A percentile compares a stretch with the other conserved stretches of the same genome.
Conservation (phyloP, 2,888 invertebrate species). For the Yponomeuta malinellus region DNA sequence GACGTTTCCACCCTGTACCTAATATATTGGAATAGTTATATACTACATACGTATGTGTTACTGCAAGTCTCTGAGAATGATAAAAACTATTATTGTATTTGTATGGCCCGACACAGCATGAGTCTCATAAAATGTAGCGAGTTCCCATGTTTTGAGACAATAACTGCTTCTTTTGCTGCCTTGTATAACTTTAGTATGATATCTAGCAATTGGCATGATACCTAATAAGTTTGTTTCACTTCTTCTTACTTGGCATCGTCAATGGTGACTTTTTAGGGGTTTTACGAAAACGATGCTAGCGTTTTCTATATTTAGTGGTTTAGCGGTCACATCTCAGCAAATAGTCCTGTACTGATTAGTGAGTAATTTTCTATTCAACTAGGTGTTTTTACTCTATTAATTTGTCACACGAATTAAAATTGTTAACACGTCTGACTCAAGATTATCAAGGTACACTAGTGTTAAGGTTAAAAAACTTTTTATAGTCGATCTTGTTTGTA, state of each 20-base stretch:
- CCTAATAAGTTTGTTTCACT: not conserved
- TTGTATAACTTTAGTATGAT: not conserved
- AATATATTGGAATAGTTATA: conserved; percentile 36
- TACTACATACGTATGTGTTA: conserved; percentile 8
- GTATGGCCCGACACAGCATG: conserved; percentile 19
- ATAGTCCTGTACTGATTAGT: conserved; percentile 54
- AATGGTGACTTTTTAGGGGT: not conserved
- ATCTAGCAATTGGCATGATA: not conserved
- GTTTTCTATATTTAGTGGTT: not conserved
- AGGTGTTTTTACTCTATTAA: conserved; percentile 22
- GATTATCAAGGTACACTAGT: conserved; percentile 32
- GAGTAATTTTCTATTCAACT: conserved; percentile 44
- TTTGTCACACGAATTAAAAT: conserved; percentile 10
- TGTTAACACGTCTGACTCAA: conserved; percentile 12
- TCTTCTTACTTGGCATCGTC: not conserved
- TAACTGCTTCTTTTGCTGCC: conserved; percentile 38
- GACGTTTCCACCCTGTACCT: conserved; percentile 31
- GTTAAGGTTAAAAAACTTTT: conserved; percentile 37
- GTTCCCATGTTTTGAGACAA: conserved; percentile 45
- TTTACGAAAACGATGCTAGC: not conserved
- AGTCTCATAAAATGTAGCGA: not conserved
- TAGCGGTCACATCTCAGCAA: conserved; percentile 23
- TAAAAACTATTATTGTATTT: not conserved
- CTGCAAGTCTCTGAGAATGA: conserved; percentile 11
- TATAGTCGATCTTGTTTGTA: conserved; percentile 52